Evolutionary conservation across 2,888 invertebrate genomes (phyloP).

Genomic region (Biston betularia): DNA sequence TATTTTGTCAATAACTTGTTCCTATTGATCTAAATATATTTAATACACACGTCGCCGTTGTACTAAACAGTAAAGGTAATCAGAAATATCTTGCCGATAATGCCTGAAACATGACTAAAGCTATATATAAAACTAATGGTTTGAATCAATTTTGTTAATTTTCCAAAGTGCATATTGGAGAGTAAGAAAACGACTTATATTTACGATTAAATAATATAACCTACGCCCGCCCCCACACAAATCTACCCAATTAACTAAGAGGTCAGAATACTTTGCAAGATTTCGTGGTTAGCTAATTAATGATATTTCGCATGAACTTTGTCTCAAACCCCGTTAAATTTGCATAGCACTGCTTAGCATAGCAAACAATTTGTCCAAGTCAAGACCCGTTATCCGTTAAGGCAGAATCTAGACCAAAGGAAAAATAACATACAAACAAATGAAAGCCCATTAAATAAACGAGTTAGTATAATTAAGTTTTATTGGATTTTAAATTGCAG

Average conservation of each 20-base stretch:
- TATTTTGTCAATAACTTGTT: not conserved
- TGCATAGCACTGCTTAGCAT: not conserved
- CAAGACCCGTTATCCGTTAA: conserved; percentile 21
- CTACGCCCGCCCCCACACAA: no score
- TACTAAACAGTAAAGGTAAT: not conserved
- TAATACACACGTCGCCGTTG: conserved; percentile 1
- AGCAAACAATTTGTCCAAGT: not conserved
- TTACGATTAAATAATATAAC: no score
- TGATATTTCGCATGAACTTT: no score
- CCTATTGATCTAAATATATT: conserved; percentile 1
- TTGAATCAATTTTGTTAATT: not conserved
- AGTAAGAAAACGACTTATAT: no score
- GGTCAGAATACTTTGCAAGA: no score
- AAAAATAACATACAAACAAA: conserved; percentile 22
- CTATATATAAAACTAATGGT: not conserved
- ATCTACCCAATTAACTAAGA: no score
- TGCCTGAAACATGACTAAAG: no score
- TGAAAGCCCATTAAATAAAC: conserved; percentile 21
- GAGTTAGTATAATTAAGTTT: conserved; percentile 18
- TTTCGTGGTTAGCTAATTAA: no score
- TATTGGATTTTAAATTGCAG: conserved; percentile 25
- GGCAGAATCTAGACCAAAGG: conserved; percentile 15
- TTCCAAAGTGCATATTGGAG: no score
- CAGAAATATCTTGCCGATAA: no score
- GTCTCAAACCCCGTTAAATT: not conserved